Percentiles rank a stretch among this genome's conserved stretches.
phyloP scores from a whole-genome alignment of 2,113 vertebrate genomes.

The Sardina pilchardus region DNA sequence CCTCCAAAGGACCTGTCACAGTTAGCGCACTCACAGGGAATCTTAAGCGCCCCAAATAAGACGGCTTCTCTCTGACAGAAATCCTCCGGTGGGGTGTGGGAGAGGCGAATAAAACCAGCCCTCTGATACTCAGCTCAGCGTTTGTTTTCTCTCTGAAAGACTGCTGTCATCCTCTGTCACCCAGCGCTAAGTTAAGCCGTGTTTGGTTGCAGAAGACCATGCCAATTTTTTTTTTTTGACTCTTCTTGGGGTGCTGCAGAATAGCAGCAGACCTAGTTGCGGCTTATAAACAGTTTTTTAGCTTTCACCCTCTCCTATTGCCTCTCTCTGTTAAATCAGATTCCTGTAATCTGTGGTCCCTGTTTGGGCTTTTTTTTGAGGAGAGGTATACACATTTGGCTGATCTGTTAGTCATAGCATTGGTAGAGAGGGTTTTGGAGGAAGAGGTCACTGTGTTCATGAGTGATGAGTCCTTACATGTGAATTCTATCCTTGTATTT shows the following conservation, averaged over 20 bases:
- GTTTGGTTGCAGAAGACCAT: neutral
- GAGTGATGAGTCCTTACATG: too few species aligned
- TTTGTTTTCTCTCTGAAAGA: slow-evolving; percentile 31
- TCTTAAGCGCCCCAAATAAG: slow-evolving; percentile 32
- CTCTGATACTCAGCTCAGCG: neutral
- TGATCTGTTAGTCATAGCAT: too few species aligned
- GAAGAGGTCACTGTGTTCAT: too few species aligned
- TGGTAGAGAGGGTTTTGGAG: too few species aligned
- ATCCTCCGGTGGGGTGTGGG: slow-evolving; percentile 19
- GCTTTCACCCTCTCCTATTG: neutral
- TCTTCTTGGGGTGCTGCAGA: neutral
- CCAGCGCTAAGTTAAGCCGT: neutral
- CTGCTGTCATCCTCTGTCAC: neutral
- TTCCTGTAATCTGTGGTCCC: neutral
- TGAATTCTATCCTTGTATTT: too few species aligned
- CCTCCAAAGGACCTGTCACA: slow-evolving; percentile 24
- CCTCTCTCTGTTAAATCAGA: neutral
- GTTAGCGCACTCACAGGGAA: neutral
- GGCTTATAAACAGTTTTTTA: neutral
- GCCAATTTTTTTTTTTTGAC: neutral
- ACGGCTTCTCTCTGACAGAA: slow-evolving; percentile 21
- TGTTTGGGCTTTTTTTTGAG: neutral
- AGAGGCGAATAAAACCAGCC: neutral
- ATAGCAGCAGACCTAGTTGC: neutral
- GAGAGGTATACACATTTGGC: neutral